These are phyloP conservation scores for Teleiodes luculella DNA, from an alignment of 2,888 invertebrate species.

Conservation along the genomic window DNA sequence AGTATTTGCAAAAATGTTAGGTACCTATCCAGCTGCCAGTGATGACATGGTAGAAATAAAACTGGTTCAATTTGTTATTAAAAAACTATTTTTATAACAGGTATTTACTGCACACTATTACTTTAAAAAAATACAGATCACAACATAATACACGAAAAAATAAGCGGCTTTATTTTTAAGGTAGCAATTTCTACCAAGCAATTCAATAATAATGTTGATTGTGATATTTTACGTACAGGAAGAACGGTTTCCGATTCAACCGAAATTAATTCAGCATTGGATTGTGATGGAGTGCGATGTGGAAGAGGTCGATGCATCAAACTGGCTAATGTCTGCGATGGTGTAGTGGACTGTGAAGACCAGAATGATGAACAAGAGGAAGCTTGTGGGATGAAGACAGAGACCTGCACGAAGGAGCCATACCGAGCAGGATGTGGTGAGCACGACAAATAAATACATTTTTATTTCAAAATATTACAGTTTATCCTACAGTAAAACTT, in stretches of 20 bases:
- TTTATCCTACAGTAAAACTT: too few relatives aligned
- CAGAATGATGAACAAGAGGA: constrained; percentile 81
- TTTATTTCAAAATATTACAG: too few relatives aligned
- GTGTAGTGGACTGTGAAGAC: constrained; percentile 82
- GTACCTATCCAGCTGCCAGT: too few relatives aligned
- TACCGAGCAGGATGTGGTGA: constrained; percentile 61
- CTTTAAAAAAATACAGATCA: too few relatives aligned
- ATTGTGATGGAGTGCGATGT: constrained; percentile 82
- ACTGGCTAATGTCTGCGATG: constrained; percentile 81
- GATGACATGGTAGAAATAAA: too few relatives aligned
- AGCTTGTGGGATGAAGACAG: constrained; percentile 61
- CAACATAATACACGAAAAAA: too few relatives aligned
- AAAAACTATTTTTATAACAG: too few relatives aligned
- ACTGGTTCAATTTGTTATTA: too few relatives aligned
- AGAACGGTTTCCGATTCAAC: not conserved
- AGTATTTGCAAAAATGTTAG: too few relatives aligned
- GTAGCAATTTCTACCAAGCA: too few relatives aligned
- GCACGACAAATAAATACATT: not conserved
- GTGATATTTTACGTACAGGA: not conserved
- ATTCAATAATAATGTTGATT: not conserved
- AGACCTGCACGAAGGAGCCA: constrained; percentile 46
- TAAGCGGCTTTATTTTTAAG: too few relatives aligned
- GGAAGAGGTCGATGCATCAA: constrained; percentile 83
- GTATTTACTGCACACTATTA: too few relatives aligned
- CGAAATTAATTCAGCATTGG: not conserved